A percentile compares a stretch with the other conserved stretches of the same genome.
Conservation (phyloP, 2,888 invertebrate genomes). For the Melieria crassipennis region DNA sequence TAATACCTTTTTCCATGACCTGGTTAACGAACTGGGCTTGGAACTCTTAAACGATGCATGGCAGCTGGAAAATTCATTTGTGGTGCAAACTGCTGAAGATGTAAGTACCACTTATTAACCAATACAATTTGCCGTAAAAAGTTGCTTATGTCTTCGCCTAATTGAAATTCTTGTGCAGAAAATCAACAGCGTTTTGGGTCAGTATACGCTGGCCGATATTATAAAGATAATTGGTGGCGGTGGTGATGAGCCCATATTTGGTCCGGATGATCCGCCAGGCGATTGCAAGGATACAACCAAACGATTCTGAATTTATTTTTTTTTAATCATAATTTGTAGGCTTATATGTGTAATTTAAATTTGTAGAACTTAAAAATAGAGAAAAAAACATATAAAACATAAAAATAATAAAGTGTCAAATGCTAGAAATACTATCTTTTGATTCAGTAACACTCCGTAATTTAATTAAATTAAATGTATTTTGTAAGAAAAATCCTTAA, state of each 20-base stretch:
- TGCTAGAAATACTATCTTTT: no score
- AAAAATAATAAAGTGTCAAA: no score
- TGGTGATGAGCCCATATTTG: conserved; percentile 53
- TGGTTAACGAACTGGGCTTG: conserved; percentile 57
- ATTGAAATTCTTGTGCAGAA: conserved; percentile 43
- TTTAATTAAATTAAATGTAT: no score
- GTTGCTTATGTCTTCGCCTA: neutral
- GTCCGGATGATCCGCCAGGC: conserved; percentile 53
- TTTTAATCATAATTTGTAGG: neutral
- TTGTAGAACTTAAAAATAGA: neutral
- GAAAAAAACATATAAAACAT: no score
- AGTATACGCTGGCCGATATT: conserved; percentile 49
- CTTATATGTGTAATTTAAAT: neutral
- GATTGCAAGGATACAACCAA: conserved; percentile 49
- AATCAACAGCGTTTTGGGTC: conserved; percentile 49
- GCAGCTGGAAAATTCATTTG: conserved; percentile 47
- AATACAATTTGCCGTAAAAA: neutral
- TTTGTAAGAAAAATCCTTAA: no score
- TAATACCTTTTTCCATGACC: conserved; percentile 53
- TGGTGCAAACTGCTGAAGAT: conserved; percentile 46
- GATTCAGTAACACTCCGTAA: no score
- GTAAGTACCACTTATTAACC: conserved; percentile 42
- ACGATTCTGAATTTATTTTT: neutral
- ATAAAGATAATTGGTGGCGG: conserved; percentile 48
- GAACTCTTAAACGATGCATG: conserved; percentile 59